These are phyloP conservation scores for Sminthurides aquaticus DNA, from an alignment of 2,888 invertebrate species.

Conservation along the genomic window DNA sequence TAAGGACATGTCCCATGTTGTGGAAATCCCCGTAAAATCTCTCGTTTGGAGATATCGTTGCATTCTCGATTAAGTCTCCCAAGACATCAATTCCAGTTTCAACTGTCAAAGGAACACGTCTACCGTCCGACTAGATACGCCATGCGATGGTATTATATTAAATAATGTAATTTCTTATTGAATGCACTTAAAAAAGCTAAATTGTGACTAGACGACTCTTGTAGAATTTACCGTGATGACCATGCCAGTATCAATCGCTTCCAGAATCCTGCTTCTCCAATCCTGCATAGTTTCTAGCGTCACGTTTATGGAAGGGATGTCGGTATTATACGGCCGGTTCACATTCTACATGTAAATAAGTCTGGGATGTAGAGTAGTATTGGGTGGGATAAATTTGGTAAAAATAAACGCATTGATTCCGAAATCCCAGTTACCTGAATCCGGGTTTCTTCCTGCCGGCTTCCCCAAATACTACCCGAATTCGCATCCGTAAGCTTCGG, in stretches of 20 bases:
- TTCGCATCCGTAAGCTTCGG: constrained; percentile 56
- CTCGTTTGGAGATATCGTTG: constrained; percentile 49
- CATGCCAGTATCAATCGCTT: constrained; percentile 61
- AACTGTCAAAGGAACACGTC: constrained; percentile 56
- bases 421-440: constrained; percentile 25
- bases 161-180: no score
- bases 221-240: constrained; percentile 56
- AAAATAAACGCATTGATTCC: constrained; percentile 1
- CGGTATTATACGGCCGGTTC: constrained; percentile 9
- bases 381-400: no score
- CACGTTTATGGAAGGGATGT: constrained; percentile 11
- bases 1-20: constrained; percentile 71
- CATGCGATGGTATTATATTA: no score
- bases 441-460: constrained; percentile 30
- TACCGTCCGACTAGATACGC: no score
- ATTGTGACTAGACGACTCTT: no score
- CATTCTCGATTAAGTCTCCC: constrained; percentile 71
- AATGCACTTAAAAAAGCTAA: no score
- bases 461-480: constrained; percentile 33
- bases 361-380: neutral
- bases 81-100: constrained; percentile 66
- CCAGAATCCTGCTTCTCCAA: constrained; percentile 66
- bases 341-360: constrained; percentile 3
- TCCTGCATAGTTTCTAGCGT: constrained; percentile 60
- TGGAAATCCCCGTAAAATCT: constrained; percentile 61